Conservation (phyloP, 2,113 vertebrate genomes). For the Mormoops blainvillei region DNA sequence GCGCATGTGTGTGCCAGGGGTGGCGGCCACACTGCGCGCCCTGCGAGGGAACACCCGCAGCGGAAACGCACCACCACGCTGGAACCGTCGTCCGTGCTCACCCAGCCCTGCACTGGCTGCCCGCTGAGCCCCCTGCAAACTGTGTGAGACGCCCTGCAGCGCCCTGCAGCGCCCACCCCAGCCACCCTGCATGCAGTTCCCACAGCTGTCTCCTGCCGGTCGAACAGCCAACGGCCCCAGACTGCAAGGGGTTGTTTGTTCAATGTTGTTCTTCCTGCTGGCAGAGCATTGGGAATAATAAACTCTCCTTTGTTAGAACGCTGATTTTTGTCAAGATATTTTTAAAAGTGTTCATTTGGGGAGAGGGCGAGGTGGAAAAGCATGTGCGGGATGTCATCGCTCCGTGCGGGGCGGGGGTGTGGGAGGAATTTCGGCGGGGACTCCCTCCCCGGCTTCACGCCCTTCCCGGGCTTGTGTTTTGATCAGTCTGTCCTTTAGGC, state of each 20-base stretch:
- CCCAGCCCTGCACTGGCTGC: too few relatives aligned
- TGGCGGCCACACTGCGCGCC: background rate
- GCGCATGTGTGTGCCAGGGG: background rate
- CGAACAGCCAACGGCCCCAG: fast-evolving
- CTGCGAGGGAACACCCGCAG: background rate
- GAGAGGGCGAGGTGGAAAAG: background rate
- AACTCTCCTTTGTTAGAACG: background rate
- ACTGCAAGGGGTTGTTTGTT: background rate
- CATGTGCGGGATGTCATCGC: fast-evolving
- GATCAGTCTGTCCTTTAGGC: constrained; percentile 77
- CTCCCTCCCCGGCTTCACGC: constrained; percentile 50
- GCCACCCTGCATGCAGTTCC: background rate
- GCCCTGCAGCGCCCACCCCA: background rate
- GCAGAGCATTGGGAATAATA: background rate
- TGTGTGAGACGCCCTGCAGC: too few relatives aligned
- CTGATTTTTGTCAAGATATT: constrained; percentile 21
- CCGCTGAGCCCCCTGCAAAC: too few relatives aligned
- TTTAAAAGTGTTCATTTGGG: background rate
- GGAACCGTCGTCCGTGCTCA: background rate
- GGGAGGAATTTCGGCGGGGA: constrained; percentile 63
- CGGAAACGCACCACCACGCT: background rate
- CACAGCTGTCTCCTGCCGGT: background rate
- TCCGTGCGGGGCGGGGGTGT: background rate
- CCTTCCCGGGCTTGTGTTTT: constrained; percentile 75
- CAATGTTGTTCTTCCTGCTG: background rate